A percentile compares a stretch with the other conserved stretches of the same genome.
These are phyloP conservation scores for Lasioglossum albipes DNA, from an alignment of 1,140 invertebrate species.

Conservation along the genomic window DNA sequence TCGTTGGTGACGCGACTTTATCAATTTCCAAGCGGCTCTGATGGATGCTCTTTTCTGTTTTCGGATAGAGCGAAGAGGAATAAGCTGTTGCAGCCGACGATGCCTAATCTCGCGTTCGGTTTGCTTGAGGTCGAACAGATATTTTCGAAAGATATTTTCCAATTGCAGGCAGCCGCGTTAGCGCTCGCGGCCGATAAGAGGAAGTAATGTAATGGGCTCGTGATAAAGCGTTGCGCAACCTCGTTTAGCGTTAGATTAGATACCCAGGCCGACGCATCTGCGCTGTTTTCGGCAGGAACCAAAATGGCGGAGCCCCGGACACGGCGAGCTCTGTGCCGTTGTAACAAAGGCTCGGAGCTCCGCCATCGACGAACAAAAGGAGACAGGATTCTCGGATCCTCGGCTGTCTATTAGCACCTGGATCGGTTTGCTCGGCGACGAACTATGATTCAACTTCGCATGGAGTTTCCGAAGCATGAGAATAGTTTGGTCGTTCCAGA, in stretches of 20 bases:
- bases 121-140: too few species aligned
- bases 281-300: conserved; percentile 22
- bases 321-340: too few species aligned
- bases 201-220: background rate
- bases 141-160: background rate
- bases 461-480: too few species aligned
- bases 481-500: too few species aligned
- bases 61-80: too few species aligned
- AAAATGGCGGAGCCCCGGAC: conserved; percentile 25
- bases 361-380: background rate
- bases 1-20: too few species aligned
- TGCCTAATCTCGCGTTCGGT: too few species aligned
- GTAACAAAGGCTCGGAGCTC: background rate
- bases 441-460: too few species aligned
- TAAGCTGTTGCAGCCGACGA: too few species aligned
- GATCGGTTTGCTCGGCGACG: background rate
- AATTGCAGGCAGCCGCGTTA: background rate
- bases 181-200: background rate
- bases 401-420: background rate
- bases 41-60: background rate
- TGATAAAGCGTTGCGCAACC: background rate
- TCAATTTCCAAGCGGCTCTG: background rate
- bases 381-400: background rate
- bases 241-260: background rate
- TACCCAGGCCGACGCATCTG: background rate